Conservation (phyloP, 2,797 vertebrate species). For the Enteromius trimaculatus region DNA sequence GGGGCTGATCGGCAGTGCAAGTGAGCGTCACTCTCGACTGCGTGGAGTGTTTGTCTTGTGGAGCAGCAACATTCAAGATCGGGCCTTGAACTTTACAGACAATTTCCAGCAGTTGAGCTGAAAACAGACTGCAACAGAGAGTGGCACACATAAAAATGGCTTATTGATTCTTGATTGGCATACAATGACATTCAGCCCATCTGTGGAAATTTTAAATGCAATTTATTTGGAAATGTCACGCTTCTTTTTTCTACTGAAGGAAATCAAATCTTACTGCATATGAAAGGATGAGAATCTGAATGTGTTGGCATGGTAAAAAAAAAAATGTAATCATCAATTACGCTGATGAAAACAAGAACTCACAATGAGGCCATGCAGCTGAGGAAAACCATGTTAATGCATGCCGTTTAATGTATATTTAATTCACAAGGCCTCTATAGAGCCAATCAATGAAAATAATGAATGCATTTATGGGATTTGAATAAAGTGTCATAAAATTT, state of each 20-base stretch:
- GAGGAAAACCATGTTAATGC: neutral
- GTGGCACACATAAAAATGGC: slow-evolving; percentile 43
- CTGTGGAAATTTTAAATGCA: slow-evolving; percentile 55
- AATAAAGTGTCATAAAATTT: neutral
- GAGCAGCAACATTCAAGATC: neutral
- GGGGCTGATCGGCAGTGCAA: neutral
- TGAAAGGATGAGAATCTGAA: slow-evolving; percentile 36
- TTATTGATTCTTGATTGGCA: slow-evolving; percentile 62
- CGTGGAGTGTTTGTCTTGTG: slow-evolving; percentile 27
- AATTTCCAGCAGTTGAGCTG: neutral
- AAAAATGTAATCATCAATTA: neutral
- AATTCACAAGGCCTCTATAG: neutral
- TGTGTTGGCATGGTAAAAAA: neutral
- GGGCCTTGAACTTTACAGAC: slow-evolving; percentile 37
- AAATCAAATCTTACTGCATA: slow-evolving; percentile 43
- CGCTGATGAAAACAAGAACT: slow-evolving; percentile 11
- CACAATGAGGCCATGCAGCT: slow-evolving; percentile 20
- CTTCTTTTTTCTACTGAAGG: slow-evolving; percentile 29
- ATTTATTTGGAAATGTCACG: slow-evolving; percentile 61
- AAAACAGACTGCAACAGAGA: slow-evolving; percentile 19
- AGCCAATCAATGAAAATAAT: slow-evolving; percentile 11
- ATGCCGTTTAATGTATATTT: slow-evolving; percentile 30
- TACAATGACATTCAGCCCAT: slow-evolving; percentile 54
- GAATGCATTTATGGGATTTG: slow-evolving; percentile 17
- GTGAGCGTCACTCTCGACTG: neutral